Evolutionary conservation across 2,888 invertebrate species (phyloP).

Genomic region (Auanema freiburgensis): DNA sequence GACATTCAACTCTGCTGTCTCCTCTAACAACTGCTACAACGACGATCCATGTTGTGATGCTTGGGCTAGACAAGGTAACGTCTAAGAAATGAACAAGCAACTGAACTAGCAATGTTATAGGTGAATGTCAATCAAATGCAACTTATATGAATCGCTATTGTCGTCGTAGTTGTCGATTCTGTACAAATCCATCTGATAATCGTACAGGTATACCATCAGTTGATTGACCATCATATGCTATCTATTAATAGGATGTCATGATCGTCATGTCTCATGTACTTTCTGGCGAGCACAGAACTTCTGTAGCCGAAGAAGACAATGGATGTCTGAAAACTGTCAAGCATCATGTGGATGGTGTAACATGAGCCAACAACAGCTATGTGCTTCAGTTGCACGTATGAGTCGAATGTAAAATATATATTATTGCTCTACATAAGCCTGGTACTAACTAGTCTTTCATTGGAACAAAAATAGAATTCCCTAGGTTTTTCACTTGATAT

Average conservation of each 20-base stretch:
- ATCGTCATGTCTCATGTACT: constrained; percentile 58
- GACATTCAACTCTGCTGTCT: constrained; percentile 2
- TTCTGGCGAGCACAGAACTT: constrained; percentile 57
- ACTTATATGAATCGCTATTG: constrained; percentile 61
- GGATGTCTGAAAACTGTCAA: constrained; percentile 57
- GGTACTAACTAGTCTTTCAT: constrained; percentile 8
- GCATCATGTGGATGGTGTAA: constrained; percentile 59
- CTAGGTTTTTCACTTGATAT: not conserved
- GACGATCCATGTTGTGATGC: constrained; percentile 62
- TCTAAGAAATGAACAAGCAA: not conserved
- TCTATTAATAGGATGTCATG: constrained; percentile 50
- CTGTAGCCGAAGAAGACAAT: constrained; percentile 57
- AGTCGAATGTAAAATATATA: constrained; percentile 41
- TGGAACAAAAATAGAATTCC: not conserved
- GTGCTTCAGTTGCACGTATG: constrained; percentile 53
- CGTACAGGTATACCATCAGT: constrained; percentile 39
- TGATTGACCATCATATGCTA: too few relatives aligned
- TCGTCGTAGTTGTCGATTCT: constrained; percentile 54
- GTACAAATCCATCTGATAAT: constrained; percentile 36
- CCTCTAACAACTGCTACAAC: constrained; percentile 52
- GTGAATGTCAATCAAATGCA: constrained; percentile 52
- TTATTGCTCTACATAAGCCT: not conserved
- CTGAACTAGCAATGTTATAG: constrained; percentile 3
- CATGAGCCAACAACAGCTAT: constrained; percentile 51
- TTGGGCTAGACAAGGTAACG: constrained; percentile 42